Conservation (phyloP, 2,797 vertebrate species). For the Parambassis ranga region DNA sequence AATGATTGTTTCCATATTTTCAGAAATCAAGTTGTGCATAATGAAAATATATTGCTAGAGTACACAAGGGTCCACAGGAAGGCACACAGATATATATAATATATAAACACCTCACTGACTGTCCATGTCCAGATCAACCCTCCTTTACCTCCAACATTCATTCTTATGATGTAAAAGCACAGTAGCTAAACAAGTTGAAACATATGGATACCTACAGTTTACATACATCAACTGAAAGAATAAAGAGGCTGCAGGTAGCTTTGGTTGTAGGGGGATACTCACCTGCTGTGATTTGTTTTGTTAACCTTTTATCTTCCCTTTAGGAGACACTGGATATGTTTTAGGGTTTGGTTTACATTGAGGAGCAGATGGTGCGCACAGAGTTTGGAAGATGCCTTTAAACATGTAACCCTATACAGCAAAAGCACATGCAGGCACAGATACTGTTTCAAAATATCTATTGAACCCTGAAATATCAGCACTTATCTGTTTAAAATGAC, state of each 20-base stretch:
- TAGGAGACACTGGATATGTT: slow-evolving; percentile 27
- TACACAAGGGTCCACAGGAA: too few relatives aligned
- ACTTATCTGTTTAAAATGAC: slow-evolving; percentile 25
- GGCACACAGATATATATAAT: too few relatives aligned
- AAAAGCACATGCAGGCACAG: slow-evolving; percentile 23
- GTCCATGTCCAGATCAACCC: too few relatives aligned
- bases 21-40: neutral
- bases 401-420: slow-evolving; percentile 55
- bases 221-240: too few relatives aligned
- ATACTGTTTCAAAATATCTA: slow-evolving; percentile 41
- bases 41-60: too few relatives aligned
- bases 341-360: slow-evolving; percentile 42
- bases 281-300: slow-evolving; percentile 52
- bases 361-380: slow-evolving; percentile 59
- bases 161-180: too few relatives aligned
- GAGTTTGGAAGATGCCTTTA: slow-evolving; percentile 49
- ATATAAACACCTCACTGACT: too few relatives aligned
- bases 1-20: neutral
- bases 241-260: neutral
- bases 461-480: slow-evolving; percentile 33
- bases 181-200: too few relatives aligned
- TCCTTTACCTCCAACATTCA: too few relatives aligned
- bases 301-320: slow-evolving; percentile 45
- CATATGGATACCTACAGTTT: too few relatives aligned
- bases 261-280: neutral